Conservation (phyloP, 2,797 vertebrate genomes). For the Micrastur ruficollis region DNA sequence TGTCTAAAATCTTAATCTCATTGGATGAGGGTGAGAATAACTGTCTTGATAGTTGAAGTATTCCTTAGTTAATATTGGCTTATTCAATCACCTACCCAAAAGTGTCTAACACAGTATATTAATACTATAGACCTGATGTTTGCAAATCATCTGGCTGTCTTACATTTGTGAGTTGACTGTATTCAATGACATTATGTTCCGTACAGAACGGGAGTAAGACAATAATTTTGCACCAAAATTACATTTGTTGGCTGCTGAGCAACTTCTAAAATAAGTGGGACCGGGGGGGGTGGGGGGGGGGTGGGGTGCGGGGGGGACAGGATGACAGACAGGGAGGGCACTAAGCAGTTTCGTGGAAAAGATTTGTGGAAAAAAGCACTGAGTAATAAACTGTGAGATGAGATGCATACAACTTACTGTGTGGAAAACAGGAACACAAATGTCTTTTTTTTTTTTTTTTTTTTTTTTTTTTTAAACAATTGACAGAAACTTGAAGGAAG, state of each 20-base stretch:
- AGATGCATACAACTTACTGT: neutral
- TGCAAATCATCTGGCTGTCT: neutral
- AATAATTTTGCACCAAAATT: neutral
- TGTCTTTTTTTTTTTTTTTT: neutral
- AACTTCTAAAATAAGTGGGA: neutral
- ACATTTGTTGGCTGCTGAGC: neutral
- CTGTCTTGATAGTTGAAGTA: neutral
- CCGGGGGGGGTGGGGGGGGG: fast-evolving
- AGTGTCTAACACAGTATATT: neutral
- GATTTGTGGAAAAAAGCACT: neutral
- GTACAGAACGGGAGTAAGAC: neutral
- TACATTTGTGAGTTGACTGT: neutral
- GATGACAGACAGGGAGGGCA: neutral
- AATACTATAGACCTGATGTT: neutral
- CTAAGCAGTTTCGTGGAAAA: neutral
- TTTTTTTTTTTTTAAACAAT: fast-evolving
- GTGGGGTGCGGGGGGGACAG: neutral
- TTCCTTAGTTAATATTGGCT: neutral
- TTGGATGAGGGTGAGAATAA: neutral
- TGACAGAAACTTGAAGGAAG: neutral
- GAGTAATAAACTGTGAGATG: neutral
- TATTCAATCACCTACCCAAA: neutral
- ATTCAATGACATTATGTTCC: neutral
- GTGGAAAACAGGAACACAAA: neutral
- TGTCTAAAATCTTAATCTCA: neutral